Evolutionary conservation across 2,888 invertebrate genomes (phyloP), one percentile per base, ranked within the genome.

Genomic region (Drosophila hawaiiensis): DNA sequence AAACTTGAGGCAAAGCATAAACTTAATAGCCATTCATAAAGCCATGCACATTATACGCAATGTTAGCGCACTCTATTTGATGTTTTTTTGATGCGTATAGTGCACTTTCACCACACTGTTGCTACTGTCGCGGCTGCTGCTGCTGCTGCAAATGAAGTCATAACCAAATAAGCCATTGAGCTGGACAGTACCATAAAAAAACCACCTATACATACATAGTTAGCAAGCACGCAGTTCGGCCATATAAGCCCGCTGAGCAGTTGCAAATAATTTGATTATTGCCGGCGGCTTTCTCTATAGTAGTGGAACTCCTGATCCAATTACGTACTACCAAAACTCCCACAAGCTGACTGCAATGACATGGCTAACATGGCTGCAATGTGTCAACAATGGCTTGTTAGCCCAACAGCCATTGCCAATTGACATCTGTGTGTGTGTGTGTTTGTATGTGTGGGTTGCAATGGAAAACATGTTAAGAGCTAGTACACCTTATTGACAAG

Each of bases 371-470:
- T 90, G 85, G 89, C 79, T 76, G 82, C 84, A 87, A 84, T 86
- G 89, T 88, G 87, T 88, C 87, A 89, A 90, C 87, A 90, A 90
- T 89, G 78, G 76, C 87, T 88, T 89, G 90, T 89, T 89, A 89
- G 89, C 85, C 78, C 80, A 78, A 67, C 81, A 78, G 68, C 68
- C 58, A 71, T 69, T 77, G 74, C 66, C 64, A 75, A 72, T 82
- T 76, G 83, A 69, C 76, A 69, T 73, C 55, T 56, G 70, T 60
- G 66, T 58, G 37, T 47, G 29, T 50, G 54, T 69, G 39, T 72
- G 69, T 63, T 43, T 72, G 69, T 58, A 69, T 83, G 80, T 80
- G 90, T 86, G 80, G 89, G 89, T 76, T 59, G 72, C 58, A 31
- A 52, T 43, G 16, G 16, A 52, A 61, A 66, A 68, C 76, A 82